These are phyloP conservation scores for Globicephala melas DNA, from an alignment of 2,113 vertebrate species.

Conservation along the genomic window DNA sequence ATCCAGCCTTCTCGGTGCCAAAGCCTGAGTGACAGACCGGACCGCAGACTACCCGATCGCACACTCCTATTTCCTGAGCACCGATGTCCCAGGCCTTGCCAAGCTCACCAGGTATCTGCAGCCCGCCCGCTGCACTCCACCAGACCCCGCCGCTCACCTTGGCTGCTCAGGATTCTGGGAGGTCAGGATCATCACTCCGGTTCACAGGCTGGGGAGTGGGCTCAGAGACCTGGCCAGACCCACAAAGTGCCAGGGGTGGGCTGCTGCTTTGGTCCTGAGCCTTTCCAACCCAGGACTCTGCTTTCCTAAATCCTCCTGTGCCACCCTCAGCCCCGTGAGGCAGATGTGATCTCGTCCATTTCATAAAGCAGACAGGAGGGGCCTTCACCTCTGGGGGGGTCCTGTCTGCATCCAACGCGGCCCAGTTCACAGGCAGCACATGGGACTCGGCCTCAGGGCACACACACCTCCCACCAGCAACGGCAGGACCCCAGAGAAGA, in stretches of 20 bases:
- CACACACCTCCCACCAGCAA: background rate
- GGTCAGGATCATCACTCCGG: background rate
- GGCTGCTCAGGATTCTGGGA: background rate
- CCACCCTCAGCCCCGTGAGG: background rate
- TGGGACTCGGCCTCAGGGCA: background rate
- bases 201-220: background rate
- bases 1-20: background rate
- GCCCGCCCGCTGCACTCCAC: background rate
- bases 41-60: rapidly evolving
- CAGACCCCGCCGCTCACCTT: background rate
- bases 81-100: rapidly evolving
- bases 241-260: rapidly evolving
- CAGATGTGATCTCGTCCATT: rapidly evolving
- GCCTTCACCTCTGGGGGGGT: background rate
- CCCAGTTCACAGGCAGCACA: background rate
- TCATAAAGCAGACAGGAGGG: background rate
- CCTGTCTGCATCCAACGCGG: background rate
- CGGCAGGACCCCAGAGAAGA: background rate
- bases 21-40: rapidly evolving
- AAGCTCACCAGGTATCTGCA: rapidly evolving
- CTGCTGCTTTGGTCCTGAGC: background rate
- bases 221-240: background rate
- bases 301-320: background rate
- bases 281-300: background rate
- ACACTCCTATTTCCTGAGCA: rapidly evolving